These are phyloP conservation scores for Ascaphus truei DNA, from an alignment of 2,113 vertebrate species.

Conservation along the genomic window DNA sequence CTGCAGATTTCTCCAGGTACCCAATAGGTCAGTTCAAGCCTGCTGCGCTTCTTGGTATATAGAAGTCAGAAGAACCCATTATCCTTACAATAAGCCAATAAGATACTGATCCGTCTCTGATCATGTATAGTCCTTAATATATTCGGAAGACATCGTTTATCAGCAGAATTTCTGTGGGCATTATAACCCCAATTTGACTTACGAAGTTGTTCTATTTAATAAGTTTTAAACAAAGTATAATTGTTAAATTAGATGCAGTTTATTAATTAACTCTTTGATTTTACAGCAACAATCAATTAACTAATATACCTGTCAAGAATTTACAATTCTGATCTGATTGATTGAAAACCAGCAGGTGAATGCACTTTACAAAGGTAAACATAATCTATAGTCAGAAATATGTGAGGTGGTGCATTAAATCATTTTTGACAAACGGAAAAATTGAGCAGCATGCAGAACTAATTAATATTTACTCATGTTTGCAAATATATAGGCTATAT, in stretches of 20 bases:
- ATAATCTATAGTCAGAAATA: constrained; percentile 46
- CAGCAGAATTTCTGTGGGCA: no score
- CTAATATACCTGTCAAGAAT: constrained; percentile 47
- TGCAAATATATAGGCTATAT: no score
- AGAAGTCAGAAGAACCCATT: no score
- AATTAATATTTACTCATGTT: not conserved
- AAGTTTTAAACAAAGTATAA: not conserved
- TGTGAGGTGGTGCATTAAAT: constrained; percentile 35
- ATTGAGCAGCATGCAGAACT: not conserved
- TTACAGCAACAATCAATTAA: constrained; percentile 47
- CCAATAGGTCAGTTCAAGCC: no score
- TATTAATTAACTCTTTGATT: constrained; percentile 37
- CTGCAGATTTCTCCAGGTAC: no score
- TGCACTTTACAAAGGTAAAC: constrained; percentile 49
- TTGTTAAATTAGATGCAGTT: not conserved
- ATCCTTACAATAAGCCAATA: no score
- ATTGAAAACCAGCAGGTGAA: constrained; percentile 52
- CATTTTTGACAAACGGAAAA: not conserved
- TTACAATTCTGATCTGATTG: constrained; percentile 41
- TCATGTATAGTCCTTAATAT: no score
- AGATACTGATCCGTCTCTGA: no score
- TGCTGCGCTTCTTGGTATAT: no score
- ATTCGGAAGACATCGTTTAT: no score
- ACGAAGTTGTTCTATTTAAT: no score
- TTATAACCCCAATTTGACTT: no score